Percentiles rank a stretch among this genome's conserved stretches.
These are phyloP conservation scores for Dryococelus australis DNA, from an alignment of 2,888 invertebrate species.

Conservation along the genomic window DNA sequence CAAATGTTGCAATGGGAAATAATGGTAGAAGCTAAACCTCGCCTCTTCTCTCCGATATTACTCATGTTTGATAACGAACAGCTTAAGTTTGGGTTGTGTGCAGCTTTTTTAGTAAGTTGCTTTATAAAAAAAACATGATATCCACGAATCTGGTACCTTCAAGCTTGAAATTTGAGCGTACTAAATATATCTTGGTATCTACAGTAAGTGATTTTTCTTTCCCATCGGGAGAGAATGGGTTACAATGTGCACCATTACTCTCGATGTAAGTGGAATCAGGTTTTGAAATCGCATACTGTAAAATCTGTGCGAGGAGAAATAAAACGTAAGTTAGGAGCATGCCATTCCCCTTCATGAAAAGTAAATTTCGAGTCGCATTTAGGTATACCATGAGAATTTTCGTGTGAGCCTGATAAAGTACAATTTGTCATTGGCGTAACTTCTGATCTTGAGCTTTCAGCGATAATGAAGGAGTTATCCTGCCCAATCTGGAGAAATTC, in stretches of 20 bases:
- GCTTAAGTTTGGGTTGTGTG: background rate
- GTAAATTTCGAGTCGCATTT: background rate
- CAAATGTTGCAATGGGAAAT: conserved; percentile 12
- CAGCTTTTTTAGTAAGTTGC: background rate
- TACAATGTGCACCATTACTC: background rate
- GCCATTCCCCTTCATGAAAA: background rate
- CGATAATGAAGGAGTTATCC: background rate
- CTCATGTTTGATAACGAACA: background rate
- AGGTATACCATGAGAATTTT: background rate
- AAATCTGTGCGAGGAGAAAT: background rate
- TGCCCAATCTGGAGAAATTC: background rate
- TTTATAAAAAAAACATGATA: background rate
- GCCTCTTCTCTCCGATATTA: background rate
- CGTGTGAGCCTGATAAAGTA: background rate
- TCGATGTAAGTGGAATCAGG: background rate
- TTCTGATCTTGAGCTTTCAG: background rate
- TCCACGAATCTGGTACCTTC: background rate
- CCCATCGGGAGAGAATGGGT: background rate
- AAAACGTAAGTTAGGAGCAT: background rate
- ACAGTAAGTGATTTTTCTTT: background rate
- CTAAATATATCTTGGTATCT: background rate
- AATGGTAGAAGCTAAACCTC: background rate
- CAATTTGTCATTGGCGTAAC: background rate
- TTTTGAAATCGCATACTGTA: background rate
- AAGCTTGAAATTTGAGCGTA: background rate